These are phyloP conservation scores for Pituophis catenifer DNA, from an alignment of 2,113 vertebrate species.

Conservation along the genomic window DNA sequence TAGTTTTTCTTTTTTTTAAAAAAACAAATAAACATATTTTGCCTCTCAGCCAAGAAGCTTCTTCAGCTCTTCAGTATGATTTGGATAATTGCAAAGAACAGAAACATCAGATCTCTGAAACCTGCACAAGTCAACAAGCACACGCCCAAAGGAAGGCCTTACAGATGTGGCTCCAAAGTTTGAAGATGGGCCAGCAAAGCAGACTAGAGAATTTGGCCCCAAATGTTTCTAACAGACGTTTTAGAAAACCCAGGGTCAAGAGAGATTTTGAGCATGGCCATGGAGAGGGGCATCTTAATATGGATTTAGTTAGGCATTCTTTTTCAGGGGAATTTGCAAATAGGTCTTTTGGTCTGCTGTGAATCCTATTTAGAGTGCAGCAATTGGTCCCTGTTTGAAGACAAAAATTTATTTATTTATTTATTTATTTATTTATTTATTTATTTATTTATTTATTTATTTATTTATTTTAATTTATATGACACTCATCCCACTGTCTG, in stretches of 20 bases:
- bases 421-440: no score
- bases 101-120: not conserved
- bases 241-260: not conserved
- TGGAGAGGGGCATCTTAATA: not conserved
- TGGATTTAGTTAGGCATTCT: no score
- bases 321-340: no score
- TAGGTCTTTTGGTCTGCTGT: no score
- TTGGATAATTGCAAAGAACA: not conserved
- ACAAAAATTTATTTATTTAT: no score
- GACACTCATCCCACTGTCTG: no score
- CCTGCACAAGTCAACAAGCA: not conserved
- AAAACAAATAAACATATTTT: not conserved
- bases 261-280: not conserved
- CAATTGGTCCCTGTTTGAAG: no score
- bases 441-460: no score
- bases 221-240: not conserved
- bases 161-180: not conserved
- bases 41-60: not conserved
- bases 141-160: not conserved
- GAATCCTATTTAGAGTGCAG: no score
- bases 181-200: not conserved
- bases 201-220: not conserved
- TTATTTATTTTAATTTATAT: no score
- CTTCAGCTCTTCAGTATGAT: not conserved
- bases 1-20: not conserved